A percentile compares a stretch with the other conserved stretches of the same genome.
Conservation (phyloP, 2,113 vertebrate species). For the Piliocolobus tephrosceles region DNA sequence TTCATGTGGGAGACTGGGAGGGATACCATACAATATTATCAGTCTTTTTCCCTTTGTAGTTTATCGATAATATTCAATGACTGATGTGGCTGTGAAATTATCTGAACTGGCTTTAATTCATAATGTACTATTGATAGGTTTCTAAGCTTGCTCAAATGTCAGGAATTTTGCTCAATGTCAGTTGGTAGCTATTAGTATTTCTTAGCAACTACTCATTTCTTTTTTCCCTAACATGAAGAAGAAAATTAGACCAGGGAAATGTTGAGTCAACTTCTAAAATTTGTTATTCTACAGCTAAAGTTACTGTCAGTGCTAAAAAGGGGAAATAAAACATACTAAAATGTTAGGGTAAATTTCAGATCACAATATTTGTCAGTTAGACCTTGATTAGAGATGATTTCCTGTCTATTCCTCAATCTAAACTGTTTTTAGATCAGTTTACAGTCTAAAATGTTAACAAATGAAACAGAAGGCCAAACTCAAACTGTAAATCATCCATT, state of each 20-base stretch:
- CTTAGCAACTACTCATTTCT: conserved; percentile 56
- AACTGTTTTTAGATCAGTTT: conserved; percentile 55
- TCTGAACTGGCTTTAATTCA: conserved; percentile 47
- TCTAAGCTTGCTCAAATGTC: conserved; percentile 75
- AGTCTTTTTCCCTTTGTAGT: neutral
- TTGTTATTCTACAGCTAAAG: conserved; percentile 70
- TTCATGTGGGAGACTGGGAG: neutral
- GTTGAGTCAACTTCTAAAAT: conserved; percentile 77
- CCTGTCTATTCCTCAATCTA: neutral
- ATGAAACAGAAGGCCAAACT: conserved; percentile 56
- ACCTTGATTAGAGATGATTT: conserved; percentile 56
- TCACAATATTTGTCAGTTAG: conserved; percentile 39
- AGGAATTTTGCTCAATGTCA: conserved; percentile 41
- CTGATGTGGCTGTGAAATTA: conserved; percentile 65
- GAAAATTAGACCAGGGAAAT: conserved; percentile 67
- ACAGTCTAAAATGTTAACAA: conserved; percentile 49
- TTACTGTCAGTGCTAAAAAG: conserved; percentile 43
- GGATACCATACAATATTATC: neutral
- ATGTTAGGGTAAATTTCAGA: conserved; percentile 60
- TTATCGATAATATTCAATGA: conserved; percentile 38
- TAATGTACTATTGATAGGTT: conserved; percentile 61
- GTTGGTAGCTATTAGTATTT: conserved; percentile 56
- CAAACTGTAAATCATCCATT: conserved; percentile 45
- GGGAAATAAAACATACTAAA: conserved; percentile 48
- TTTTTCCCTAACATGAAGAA: conserved; percentile 67